A percentile compares a stretch with the other conserved stretches of the same genome.
phyloP scores from a whole-genome alignment of 2,797 vertebrate species.

The Nyctalus aviator region DNA sequence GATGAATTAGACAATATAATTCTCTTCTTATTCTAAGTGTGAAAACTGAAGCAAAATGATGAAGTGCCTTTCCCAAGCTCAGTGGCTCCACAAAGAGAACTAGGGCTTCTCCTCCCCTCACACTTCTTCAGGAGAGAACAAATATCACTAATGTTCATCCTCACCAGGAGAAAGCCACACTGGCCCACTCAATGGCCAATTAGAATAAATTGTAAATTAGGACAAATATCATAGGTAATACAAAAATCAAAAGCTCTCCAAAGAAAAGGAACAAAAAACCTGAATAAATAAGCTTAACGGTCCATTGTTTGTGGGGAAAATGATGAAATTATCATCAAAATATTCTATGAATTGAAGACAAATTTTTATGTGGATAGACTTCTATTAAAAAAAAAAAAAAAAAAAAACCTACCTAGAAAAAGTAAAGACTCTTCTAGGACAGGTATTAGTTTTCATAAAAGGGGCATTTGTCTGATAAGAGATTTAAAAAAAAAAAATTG shows the following conservation, averaged over 20 bases:
- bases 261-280: conserved; percentile 79
- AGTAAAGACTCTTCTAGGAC: conserved; percentile 56
- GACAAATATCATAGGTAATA: conserved; percentile 79
- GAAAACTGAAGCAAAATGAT: conserved; percentile 76
- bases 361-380: conserved; percentile 69
- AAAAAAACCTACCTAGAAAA: conserved; percentile 51
- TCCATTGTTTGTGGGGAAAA: conserved; percentile 80
- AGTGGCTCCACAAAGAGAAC: conserved; percentile 72
- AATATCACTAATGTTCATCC: conserved; percentile 78
- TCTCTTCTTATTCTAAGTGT: conserved; percentile 70
- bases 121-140: conserved; percentile 77
- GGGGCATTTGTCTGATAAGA: conserved; percentile 33
- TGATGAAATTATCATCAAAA: conserved; percentile 84
- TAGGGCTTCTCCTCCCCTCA: conserved; percentile 52
- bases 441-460: conserved; percentile 59
- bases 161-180: conserved; percentile 61
- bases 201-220: conserved; percentile 83
- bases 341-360: conserved; percentile 74
- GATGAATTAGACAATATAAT: conserved; percentile 74
- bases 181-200: conserved; percentile 80
- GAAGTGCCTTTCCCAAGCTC: conserved; percentile 70
- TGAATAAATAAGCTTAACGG: conserved; percentile 82
- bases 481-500: background rate
- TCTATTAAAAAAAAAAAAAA: background rate
- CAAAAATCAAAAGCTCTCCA: conserved; percentile 80